A percentile compares a stretch with the other conserved stretches of the same genome.
Evolutionary conservation across 2,888 invertebrate species (phyloP).

Genomic region (Melikaiella ostensackeni): DNA sequence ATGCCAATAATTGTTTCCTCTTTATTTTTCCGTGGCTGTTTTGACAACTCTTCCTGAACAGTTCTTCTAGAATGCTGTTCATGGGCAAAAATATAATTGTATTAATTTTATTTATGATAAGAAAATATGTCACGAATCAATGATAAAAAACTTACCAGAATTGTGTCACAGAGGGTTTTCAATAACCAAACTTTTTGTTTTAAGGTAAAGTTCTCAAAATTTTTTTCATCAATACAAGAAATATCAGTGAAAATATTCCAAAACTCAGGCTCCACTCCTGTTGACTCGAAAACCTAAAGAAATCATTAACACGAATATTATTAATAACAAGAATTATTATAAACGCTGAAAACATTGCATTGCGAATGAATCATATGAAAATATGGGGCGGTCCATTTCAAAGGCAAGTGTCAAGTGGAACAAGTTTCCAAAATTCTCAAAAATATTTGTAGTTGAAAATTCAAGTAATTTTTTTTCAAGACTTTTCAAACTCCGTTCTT

Average conservation of each 20-base stretch:
- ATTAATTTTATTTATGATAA: not conserved
- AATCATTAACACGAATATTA: not conserved
- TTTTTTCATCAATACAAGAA: constrained; percentile 77
- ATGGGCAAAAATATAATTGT: not conserved
- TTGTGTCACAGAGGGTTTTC: constrained; percentile 80
- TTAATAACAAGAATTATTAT: not conserved
- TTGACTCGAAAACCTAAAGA: constrained; percentile 76
- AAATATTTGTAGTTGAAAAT: too few relatives aligned
- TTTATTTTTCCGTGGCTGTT: constrained; percentile 76
- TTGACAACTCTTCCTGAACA: constrained; percentile 78
- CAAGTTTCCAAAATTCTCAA: too few relatives aligned
- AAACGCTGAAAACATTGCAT: too few relatives aligned
- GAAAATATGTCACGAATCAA: not conserved
- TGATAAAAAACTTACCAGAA: constrained; percentile 64
- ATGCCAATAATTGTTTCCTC: constrained; percentile 77
- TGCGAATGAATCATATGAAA: too few relatives aligned
- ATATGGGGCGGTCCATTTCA: too few relatives aligned
- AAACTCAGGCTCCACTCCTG: constrained; percentile 80
- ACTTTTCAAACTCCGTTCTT: too few relatives aligned
- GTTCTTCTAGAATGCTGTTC: constrained; percentile 78
- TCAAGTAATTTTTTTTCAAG: too few relatives aligned
- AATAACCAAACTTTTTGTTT: constrained; percentile 80
- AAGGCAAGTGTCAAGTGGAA: too few relatives aligned
- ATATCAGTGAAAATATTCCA: constrained; percentile 79
- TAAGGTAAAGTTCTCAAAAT: constrained; percentile 79